Conservation (phyloP, 2,888 invertebrate species). For the Heteromyza rotundicornis region DNA sequence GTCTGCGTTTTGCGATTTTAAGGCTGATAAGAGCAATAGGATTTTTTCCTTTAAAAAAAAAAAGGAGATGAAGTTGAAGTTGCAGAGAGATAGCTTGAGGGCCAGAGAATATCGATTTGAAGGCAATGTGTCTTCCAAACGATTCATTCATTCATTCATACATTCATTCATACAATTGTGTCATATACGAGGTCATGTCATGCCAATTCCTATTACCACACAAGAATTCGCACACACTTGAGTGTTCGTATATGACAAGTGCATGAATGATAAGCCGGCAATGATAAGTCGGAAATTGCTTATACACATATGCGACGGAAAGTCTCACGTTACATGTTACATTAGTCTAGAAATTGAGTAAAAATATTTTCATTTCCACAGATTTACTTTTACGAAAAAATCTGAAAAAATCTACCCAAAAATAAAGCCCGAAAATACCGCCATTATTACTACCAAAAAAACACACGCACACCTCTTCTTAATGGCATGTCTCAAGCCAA, state of each 20-base stretch:
- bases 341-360: too few species aligned
- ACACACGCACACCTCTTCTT: not conserved
- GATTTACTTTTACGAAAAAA: too few species aligned
- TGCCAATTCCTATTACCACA: not conserved
- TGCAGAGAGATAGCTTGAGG: not conserved
- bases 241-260: not conserved
- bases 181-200: too few species aligned
- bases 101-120: not conserved
- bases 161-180: too few species aligned
- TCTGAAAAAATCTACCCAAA: not conserved
- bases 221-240: too few species aligned
- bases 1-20: not conserved
- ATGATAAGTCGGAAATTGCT: not conserved
- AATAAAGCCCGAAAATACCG: not conserved
- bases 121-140: not conserved
- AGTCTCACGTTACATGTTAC: conserved; percentile 52
- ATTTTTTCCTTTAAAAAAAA: not conserved
- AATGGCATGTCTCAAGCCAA: not conserved
- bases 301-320: conserved; percentile 19
- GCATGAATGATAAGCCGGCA: not conserved
- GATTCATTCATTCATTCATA: too few species aligned
- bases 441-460: not conserved
- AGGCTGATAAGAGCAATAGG: not conserved
- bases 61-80: too few species aligned
- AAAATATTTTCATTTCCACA: too few species aligned